Conservation (phyloP, 2,797 vertebrate genomes). For the Spea hammondii region DNA sequence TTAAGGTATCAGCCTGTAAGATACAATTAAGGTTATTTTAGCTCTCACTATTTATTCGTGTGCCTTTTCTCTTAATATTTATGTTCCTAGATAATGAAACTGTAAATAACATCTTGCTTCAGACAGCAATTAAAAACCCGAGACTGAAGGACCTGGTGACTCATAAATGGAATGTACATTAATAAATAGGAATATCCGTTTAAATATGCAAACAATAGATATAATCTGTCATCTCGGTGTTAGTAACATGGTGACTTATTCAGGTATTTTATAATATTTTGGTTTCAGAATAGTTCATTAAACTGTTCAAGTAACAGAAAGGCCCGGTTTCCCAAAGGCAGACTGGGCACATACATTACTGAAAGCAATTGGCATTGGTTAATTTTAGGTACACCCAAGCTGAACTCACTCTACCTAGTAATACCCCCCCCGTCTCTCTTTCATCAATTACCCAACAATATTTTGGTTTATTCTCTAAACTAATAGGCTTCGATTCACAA, state of each 20-base stretch:
- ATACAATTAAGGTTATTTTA: background rate
- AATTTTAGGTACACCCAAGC: no score
- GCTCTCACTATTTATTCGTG: conserved; percentile 2
- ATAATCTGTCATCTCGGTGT: background rate
- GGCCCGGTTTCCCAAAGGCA: no score
- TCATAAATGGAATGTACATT: conserved; percentile 19
- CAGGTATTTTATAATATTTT: background rate
- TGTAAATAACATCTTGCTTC: conserved; percentile 13
- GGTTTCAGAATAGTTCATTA: no score
- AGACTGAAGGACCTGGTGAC: conserved; percentile 3
- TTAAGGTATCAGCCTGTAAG: background rate
- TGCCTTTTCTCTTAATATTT: conserved; percentile 10
- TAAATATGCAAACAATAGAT: conserved; percentile 16
- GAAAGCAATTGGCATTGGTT: no score
- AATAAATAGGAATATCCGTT: conserved; percentile 10
- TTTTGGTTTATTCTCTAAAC: no score
- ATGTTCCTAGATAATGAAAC: conserved; percentile 9
- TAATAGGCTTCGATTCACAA: no score
- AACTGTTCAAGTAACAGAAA: no score
- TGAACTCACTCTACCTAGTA: no score
- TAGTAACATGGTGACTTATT: background rate
- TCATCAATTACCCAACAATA: no score
- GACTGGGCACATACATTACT: no score
- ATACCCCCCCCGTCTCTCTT: no score
- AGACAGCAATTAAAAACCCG: conserved; percentile 9